Evolutionary conservation across 37 sponge, comb jelly and placozoan species (phyloP).

Genomic region (Amphimedon queenslandica): DNA sequence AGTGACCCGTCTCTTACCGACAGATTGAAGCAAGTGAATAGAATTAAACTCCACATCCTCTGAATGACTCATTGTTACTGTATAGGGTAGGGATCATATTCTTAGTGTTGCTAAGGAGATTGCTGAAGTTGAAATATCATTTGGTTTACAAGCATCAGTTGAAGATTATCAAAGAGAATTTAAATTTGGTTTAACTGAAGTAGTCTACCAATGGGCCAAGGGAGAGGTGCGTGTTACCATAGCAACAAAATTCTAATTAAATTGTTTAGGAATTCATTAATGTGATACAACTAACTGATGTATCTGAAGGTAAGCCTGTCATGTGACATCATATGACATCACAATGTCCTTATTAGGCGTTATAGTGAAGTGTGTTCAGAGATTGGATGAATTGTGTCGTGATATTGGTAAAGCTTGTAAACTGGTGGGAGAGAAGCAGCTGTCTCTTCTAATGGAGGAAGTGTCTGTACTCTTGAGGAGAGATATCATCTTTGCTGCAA

Average conservation of each 20-base stretch:
- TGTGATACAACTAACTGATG: slow-evolving; percentile 64
- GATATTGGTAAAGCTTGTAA: slow-evolving; percentile 81
- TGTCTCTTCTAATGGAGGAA: slow-evolving; percentile 71
- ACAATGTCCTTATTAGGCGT: too few relatives aligned
- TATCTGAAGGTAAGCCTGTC: too few relatives aligned
- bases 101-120: slow-evolving; percentile 50
- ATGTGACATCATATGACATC: too few relatives aligned
- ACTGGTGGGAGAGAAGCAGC: slow-evolving; percentile 76
- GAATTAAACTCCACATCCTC: not conserved
- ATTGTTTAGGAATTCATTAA: slow-evolving; percentile 93
- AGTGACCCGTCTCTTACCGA: slow-evolving; percentile 78
- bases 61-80: not conserved
- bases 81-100: slow-evolving; percentile 73
- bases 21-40: slow-evolving; percentile 51
- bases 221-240: slow-evolving; percentile 77
- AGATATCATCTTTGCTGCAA: slow-evolving; percentile 98
- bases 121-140: slow-evolving; percentile 61
- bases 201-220: slow-evolving; percentile 94
- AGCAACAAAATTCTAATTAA: not conserved
- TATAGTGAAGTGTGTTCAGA: slow-evolving; percentile 96
- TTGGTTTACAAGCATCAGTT: slow-evolving; percentile 53
- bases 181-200: slow-evolving; percentile 95
- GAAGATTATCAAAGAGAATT: slow-evolving; percentile 71
- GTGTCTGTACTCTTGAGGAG: slow-evolving; percentile 80
- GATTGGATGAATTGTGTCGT: slow-evolving; percentile 82